Evolutionary conservation across 2,797 vertebrate species (phyloP).

Genomic region (Florisuga fusca): DNA sequence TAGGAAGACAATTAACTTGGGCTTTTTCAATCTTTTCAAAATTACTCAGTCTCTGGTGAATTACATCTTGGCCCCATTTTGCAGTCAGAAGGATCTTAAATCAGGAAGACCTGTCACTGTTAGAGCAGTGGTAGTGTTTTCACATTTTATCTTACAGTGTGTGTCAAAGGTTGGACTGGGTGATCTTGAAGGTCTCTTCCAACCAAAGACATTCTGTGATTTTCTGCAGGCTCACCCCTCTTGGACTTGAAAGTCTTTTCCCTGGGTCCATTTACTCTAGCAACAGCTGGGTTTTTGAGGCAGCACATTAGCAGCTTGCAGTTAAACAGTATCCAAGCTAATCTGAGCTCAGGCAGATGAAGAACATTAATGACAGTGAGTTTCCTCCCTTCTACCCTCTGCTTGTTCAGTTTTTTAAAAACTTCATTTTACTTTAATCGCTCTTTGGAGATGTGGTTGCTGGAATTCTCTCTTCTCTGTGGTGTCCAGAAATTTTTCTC

Average conservation of each 20-base stretch:
- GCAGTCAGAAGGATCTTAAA: conserved; percentile 64
- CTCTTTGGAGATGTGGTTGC: conserved; percentile 51
- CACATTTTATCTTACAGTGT: neutral
- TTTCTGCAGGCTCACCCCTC: conserved; percentile 26
- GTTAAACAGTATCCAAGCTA: conserved; percentile 60
- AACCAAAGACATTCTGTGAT: too few species aligned
- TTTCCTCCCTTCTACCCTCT: conserved; percentile 27
- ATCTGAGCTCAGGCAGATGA: conserved; percentile 45
- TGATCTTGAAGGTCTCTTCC: too few species aligned
- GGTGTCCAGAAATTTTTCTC: conserved; percentile 59
- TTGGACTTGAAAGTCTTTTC: conserved; percentile 26
- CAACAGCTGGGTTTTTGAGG: conserved; percentile 66
- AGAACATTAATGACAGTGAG: neutral
- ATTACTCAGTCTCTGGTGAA: conserved; percentile 57
- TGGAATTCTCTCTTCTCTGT: conserved; percentile 1
- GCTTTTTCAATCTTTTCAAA: conserved; percentile 72
- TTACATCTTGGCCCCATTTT: conserved; percentile 52
- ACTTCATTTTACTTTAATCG: conserved; percentile 56
- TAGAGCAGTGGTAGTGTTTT: conserved; percentile 40
- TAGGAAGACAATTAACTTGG: conserved; percentile 70
- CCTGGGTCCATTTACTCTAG: neutral
- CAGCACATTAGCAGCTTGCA: conserved; percentile 52
- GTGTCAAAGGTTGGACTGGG: too few species aligned
- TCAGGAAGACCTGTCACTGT: conserved; percentile 45
- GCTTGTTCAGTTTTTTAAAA: conserved; percentile 7